Percentiles rank a stretch among this genome's conserved stretches.
Evolutionary conservation across 2,797 vertebrate species (phyloP).

Genomic region (Apodemus agrarius): DNA sequence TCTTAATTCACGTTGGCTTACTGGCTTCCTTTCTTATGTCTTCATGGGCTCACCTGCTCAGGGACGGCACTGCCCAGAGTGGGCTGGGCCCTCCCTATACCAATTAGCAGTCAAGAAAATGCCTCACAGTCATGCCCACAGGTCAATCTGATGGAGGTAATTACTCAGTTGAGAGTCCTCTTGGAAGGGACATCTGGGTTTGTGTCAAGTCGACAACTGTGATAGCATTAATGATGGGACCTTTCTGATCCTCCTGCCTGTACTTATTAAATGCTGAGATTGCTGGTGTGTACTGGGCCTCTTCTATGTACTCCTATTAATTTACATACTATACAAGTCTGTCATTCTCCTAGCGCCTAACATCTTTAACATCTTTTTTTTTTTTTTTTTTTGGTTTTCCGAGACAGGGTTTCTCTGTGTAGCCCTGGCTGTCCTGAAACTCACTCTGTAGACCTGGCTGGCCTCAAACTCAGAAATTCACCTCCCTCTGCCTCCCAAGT

Average conservation of each 20-base stretch:
- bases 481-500: no score
- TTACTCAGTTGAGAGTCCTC: background rate
- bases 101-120: background rate
- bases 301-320: background rate
- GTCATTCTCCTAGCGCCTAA: background rate
- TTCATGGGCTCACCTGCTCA: background rate
- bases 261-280: background rate
- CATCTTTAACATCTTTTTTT: no score
- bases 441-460: no score
- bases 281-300: background rate
- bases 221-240: background rate
- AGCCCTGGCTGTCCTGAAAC: no score
- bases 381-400: no score
- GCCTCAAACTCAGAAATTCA: no score
- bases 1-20: background rate
- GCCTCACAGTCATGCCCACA: background rate
- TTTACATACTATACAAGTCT: conserved; percentile 2
- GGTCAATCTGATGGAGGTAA: background rate
- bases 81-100: background rate
- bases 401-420: no score
- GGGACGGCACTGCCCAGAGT: background rate
- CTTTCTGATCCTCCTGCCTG: background rate
- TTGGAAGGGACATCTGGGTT: background rate
- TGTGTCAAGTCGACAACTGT: background rate
- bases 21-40: background rate